A percentile compares a stretch with the other conserved stretches of the same genome.
phyloP scores from a whole-genome alignment of 2,797 vertebrate genomes.

The Arnoldichthys spilopterus region DNA sequence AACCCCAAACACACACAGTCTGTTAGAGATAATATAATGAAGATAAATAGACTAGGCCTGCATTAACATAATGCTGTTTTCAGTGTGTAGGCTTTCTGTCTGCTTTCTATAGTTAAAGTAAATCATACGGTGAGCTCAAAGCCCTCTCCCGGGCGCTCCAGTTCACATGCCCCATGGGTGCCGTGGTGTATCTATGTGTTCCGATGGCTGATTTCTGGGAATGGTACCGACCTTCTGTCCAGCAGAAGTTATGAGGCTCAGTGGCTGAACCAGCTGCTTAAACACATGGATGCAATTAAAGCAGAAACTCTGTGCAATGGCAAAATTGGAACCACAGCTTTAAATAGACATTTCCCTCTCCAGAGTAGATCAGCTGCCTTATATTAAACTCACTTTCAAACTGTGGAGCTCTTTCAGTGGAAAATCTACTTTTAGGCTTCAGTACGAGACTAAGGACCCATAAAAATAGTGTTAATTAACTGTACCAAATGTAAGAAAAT shows the following conservation, averaged over 20 bases:
- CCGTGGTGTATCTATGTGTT: slow-evolving; percentile 56
- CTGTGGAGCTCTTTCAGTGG: neutral
- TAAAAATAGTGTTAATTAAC: slow-evolving; percentile 1
- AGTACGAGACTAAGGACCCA: neutral
- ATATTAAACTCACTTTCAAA: neutral
- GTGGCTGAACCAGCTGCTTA: slow-evolving; percentile 57
- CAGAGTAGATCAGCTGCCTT: slow-evolving; percentile 8
- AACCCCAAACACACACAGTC: too few relatives aligned
- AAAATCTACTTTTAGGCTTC: neutral
- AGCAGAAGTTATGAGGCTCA: slow-evolving; percentile 53
- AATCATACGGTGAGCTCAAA: slow-evolving; percentile 28
- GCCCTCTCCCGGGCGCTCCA: slow-evolving; percentile 26
- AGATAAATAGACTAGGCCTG: neutral
- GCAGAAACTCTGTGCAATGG: slow-evolving; percentile 34
- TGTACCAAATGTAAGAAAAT: neutral
- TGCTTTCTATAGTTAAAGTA: slow-evolving; percentile 30
- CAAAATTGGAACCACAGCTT: slow-evolving; percentile 26
- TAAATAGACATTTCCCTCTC: slow-evolving; percentile 30
- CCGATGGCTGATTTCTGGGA: slow-evolving; percentile 63
- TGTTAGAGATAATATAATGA: neutral
- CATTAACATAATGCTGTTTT: neutral
- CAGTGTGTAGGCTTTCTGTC: too few relatives aligned
- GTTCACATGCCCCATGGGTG: slow-evolving; percentile 48
- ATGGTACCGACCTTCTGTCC: slow-evolving; percentile 62
- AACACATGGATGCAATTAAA: slow-evolving; percentile 65